Evolutionary conservation across 2,888 invertebrate genomes (phyloP).

Genomic region (Antheraea yamamai): DNA sequence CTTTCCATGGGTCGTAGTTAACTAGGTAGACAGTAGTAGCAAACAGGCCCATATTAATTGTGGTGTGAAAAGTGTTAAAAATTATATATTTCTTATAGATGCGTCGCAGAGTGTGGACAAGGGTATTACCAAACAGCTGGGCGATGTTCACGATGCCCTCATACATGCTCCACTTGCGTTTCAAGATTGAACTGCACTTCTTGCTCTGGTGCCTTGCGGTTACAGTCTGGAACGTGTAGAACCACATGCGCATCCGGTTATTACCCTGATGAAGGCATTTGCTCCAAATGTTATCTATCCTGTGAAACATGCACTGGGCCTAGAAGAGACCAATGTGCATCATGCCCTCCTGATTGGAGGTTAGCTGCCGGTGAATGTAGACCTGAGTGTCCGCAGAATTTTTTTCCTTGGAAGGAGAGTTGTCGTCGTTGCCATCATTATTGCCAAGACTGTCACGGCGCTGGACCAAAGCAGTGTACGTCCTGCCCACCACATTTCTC

Average conservation of each 20-base stretch:
- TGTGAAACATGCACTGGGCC: constrained; percentile 93
- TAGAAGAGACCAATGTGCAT: constrained; percentile 91
- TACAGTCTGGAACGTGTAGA: constrained; percentile 92
- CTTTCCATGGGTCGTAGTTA: not conserved
- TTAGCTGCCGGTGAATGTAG: constrained; percentile 91
- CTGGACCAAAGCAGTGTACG: constrained; percentile 87
- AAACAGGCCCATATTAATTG: not conserved
- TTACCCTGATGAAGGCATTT: constrained; percentile 92
- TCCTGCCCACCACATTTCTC: constrained; percentile 88
- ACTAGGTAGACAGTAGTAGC: not conserved
- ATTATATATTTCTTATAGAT: constrained; percentile 64
- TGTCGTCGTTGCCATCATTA: constrained; percentile 95
- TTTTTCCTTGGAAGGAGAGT: constrained; percentile 90
- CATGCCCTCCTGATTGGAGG: constrained; percentile 90
- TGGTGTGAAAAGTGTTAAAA: not conserved
- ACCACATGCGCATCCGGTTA: constrained; percentile 90
- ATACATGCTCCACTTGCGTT: constrained; percentile 89
- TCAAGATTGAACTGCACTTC: constrained; percentile 91
- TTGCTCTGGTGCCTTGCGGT: constrained; percentile 88
- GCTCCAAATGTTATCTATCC: constrained; percentile 91
- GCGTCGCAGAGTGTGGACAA: constrained; percentile 89
- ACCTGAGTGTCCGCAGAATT: constrained; percentile 92
- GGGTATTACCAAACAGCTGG: constrained; percentile 89
- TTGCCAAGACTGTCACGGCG: constrained; percentile 93
- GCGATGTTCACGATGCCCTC: constrained; percentile 89